Conservation (phyloP, 2,888 invertebrate genomes). For the Acronicta aceris region DNA sequence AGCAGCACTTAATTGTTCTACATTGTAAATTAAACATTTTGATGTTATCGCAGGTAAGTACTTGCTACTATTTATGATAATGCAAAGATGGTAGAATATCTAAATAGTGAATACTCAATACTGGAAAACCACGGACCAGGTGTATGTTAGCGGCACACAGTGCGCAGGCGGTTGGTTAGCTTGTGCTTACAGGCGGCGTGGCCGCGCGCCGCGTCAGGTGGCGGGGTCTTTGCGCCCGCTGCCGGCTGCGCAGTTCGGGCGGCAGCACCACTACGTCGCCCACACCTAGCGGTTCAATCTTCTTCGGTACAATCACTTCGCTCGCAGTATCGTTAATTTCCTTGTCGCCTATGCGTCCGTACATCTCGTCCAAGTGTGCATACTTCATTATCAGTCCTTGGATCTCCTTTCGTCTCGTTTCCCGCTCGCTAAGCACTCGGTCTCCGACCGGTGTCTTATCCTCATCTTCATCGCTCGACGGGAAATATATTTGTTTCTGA, state of each 20-base stretch:
- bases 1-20: slow-evolving; percentile 11
- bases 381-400: slow-evolving; percentile 95
- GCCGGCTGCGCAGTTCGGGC: slow-evolving; percentile 83
- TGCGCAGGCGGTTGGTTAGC: slow-evolving; percentile 83
- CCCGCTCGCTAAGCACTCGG: slow-evolving; percentile 91
- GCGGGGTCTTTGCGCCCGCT: slow-evolving; percentile 78
- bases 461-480: slow-evolving; percentile 87
- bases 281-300: slow-evolving; percentile 76
- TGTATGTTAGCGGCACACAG: slow-evolving; percentile 85
- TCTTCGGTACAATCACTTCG: slow-evolving; percentile 62
- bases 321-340: slow-evolving; percentile 71
- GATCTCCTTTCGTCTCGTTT: slow-evolving; percentile 94
- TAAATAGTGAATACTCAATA: slow-evolving; percentile 64
- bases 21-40: slow-evolving; percentile 24
- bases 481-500: slow-evolving; percentile 85
- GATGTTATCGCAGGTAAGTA: slow-evolving; percentile 43
- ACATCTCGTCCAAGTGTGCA: slow-evolving; percentile 93
- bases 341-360: slow-evolving; percentile 86
- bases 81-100: slow-evolving; percentile 49
- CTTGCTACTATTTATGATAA: slow-evolving; percentile 35
- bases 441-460: slow-evolving; percentile 89
- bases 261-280: slow-evolving; percentile 83
- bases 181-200: slow-evolving; percentile 89
- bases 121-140: slow-evolving; percentile 82
- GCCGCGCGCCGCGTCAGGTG: slow-evolving; percentile 87